Evolutionary conservation across 1,140 invertebrate species (phyloP), one percentile per base, ranked within the genome.

Genomic region (Tetramorium simillimum): DNA sequence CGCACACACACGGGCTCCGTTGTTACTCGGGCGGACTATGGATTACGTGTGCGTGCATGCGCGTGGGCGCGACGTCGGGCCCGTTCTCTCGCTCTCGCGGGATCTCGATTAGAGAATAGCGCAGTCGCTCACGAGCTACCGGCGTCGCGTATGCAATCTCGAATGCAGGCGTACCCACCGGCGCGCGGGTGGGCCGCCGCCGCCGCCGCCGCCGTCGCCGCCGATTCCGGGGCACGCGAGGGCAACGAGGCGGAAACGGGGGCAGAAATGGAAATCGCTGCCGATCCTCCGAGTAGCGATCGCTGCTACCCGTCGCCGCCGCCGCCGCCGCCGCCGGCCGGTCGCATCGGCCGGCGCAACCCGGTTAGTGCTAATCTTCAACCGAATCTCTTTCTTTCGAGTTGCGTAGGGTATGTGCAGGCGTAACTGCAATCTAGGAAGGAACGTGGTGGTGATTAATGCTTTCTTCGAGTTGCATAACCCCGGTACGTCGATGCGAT

Each of bases 211-310:
- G 43, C 4, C 58, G 43, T n/a, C n/a, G 5, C 33, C 33, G 7
- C 4, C 58, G 43, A 7, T 43, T 40, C 24, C 76, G 24, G 40
- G 76, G 53, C 53, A 63, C 58, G 33, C 18, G 46, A 49, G 70
- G 43, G 76, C 7, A 24, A 18, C 58, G 24, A 63, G 77, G 46
- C 77, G 62, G 77, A 80, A 80, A 80, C 40, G 37, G 63, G 37
- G 63, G 77, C 77, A 69, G 43, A 60, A 51, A 70, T 81, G 78
- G 49, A 70, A 81, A 81, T 81, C 53, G 78, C 33, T 43, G 37
- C 16, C 78, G 65, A 70, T 70, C 37, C 43, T 70, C 49, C 33
- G 43, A 56, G 33, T 49, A 49, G 56, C 49, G 46, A 70, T 43
- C 43, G 63, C 49, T 33, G 63, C 49, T 33, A 33, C 33, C 33